These are phyloP conservation scores for Cotesia vestalis DNA, from an alignment of 1,140 invertebrate genomes.

Conservation along the genomic window DNA sequence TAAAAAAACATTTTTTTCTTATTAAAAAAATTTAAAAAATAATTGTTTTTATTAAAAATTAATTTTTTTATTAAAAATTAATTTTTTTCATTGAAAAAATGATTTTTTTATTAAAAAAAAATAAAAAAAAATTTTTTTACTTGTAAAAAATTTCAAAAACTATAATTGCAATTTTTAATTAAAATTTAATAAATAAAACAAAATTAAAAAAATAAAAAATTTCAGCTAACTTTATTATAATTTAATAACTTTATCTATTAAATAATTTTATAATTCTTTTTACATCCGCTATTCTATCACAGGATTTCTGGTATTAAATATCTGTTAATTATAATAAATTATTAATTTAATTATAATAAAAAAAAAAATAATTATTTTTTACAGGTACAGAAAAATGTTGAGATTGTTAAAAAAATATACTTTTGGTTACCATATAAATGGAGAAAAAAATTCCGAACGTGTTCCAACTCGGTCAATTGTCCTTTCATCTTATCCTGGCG, in stretches of 20 bases:
- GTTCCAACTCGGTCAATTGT: constrained; percentile 72
- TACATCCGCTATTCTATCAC: background rate
- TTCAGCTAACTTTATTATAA: background rate
- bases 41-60: too few species aligned
- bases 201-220: background rate
- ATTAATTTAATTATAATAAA: background rate
- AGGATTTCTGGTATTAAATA: background rate
- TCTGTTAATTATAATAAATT: background rate
- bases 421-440: constrained; percentile 76
- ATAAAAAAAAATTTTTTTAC: too few species aligned
- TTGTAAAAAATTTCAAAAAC: too few species aligned
- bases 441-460: constrained; percentile 52
- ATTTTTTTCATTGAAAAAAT: too few species aligned
- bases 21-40: too few species aligned
- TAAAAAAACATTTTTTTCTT: too few species aligned
- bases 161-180: too few species aligned
- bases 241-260: background rate
- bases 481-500: constrained; percentile 88
- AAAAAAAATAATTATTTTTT: constrained; percentile 34
- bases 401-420: constrained; percentile 90
- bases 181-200: too few species aligned
- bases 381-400: constrained; percentile 84
- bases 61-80: too few species aligned
- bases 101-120: too few species aligned
- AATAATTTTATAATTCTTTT: constrained; percentile 16